Evolutionary conservation across 2,113 vertebrate genomes (phyloP), one percentile per base, ranked within the genome.

Genomic region (Lycocorax pyrrhopterus): DNA sequence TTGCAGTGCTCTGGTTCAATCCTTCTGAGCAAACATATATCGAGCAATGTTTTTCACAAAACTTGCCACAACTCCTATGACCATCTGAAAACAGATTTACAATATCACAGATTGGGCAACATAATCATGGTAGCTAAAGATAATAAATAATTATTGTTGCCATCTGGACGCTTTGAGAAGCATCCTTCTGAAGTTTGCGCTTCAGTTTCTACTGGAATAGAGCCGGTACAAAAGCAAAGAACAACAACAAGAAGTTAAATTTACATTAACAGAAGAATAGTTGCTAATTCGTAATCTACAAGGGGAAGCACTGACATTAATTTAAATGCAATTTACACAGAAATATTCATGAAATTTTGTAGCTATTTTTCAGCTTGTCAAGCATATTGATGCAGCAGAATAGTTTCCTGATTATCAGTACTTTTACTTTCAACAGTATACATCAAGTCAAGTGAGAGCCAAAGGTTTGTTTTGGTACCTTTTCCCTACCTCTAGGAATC

Each of bases 81-180:
- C 86, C 90, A 76, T 95, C 86, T 91, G 90, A 97, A 96, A 80
- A 96, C 52, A 96, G 89, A 97, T 97, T 97, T 97, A 97, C 90
- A 97, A 94, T 96, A 89, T 95, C 95, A 94, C 97, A 97, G 97
- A 97, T 96, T 97, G 95, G 81, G 75, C 92, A 96, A 94, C 69
- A 89, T 95, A 97, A 97, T 97, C 90, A 81, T 90, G 83, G 87
- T 87, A 96, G 88, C 95, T 97, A 96, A 97, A 97, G 97, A 97
- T 97, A 97, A 98, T 98, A 97, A 97, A 97, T 97, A 97, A 98
- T 97, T 96, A 97, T 96, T 95, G 81, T 94, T 96, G 91, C 97
- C 98, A 98, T 97, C 97, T 98, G 97, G 97, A 94, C 1, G 19
- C 67, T 95, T 95, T 91, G 86, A 97, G 96, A 96, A 95, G 80